Conservation (phyloP, 2,888 invertebrate genomes). For the Eudemis profundana region DNA sequence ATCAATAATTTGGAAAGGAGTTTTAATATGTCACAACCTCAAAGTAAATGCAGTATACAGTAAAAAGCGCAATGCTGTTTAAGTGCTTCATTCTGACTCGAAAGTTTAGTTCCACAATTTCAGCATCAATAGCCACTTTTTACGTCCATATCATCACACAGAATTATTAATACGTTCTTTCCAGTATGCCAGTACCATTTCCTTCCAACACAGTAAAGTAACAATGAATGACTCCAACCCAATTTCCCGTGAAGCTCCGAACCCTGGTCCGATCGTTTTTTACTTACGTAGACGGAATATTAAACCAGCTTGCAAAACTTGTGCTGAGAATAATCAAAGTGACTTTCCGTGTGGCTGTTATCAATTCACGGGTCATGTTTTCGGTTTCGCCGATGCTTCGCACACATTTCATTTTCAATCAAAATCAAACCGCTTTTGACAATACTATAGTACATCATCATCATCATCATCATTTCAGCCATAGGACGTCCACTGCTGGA, state of each 20-base stretch:
- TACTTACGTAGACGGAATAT: slow-evolving; percentile 36
- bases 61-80: too few species aligned
- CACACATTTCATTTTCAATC: not conserved
- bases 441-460: too few species aligned
- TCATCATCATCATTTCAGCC: too few species aligned
- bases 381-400: too few species aligned
- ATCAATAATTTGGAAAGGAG: too few species aligned
- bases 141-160: not conserved
- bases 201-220: slow-evolving; percentile 25
- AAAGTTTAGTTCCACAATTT: not conserved
- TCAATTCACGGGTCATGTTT: not conserved
- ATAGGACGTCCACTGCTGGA: too few species aligned
- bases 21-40: too few species aligned
- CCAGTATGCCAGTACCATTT: slow-evolving; percentile 1
- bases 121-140: not conserved
- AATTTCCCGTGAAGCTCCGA: slow-evolving; percentile 34
- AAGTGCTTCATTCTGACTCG: not conserved
- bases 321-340: slow-evolving; percentile 18
- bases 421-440: too few species aligned
- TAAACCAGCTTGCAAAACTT: slow-evolving; percentile 36
- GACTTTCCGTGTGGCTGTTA: not conserved
- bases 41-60: too few species aligned
- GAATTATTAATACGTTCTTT: slow-evolving; percentile 3
- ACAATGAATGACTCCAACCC: slow-evolving; percentile 36
- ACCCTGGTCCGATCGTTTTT: slow-evolving; percentile 32